Evolutionary conservation across 1,140 invertebrate genomes (phyloP).

Genomic region (Spodoptera litura): DNA sequence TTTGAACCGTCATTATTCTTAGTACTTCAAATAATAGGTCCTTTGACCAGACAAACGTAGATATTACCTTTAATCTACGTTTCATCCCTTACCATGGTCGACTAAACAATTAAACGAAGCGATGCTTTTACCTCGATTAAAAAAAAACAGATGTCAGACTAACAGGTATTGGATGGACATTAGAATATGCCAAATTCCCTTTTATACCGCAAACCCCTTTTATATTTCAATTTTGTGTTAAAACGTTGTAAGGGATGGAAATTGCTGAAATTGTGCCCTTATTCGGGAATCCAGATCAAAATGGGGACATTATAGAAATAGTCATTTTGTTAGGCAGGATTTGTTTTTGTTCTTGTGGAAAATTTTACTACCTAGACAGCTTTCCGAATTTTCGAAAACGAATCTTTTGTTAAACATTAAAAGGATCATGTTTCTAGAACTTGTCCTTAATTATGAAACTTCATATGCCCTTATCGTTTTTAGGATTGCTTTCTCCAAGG

Average conservation of each 20-base stretch:
- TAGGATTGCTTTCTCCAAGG: no score
- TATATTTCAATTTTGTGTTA: background rate
- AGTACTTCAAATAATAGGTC: constrained; percentile 12
- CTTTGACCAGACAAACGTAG: background rate
- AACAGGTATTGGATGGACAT: constrained; percentile 11
- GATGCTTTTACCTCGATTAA: constrained; percentile 40
- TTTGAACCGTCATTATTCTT: background rate
- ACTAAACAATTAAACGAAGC: constrained; percentile 41
- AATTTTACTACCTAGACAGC: background rate
- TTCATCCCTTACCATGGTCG: constrained; percentile 37
- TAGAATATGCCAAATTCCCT: constrained; percentile 1
- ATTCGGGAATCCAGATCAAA: background rate
- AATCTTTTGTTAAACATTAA: no score
- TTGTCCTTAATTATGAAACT: no score
- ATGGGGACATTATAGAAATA: background rate
- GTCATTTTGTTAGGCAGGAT: background rate
- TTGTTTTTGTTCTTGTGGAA: constrained; percentile 3
- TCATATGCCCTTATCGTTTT: no score
- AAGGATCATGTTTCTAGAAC: no score
- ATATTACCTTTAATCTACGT: constrained; percentile 9
- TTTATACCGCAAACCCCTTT: background rate
- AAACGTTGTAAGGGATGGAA: background rate
- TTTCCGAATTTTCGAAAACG: background rate
- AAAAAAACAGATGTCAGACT: constrained; percentile 14
- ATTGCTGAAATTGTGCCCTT: background rate